Evolutionary conservation across 2,797 vertebrate species (phyloP).

Genomic region (Acomys russatus): DNA sequence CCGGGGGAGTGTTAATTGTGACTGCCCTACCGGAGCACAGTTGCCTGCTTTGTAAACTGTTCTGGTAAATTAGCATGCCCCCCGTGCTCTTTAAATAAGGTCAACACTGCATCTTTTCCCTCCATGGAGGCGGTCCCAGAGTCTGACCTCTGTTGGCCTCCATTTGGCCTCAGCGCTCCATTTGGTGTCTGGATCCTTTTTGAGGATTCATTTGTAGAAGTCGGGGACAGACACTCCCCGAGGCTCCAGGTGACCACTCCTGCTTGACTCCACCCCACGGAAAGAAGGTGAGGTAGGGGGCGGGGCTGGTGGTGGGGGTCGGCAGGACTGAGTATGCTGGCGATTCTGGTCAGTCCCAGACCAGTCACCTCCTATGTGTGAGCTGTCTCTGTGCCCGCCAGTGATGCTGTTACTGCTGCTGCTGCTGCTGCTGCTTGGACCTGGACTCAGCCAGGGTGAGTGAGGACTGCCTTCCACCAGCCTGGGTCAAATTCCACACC

Average conservation of each 20-base stretch:
- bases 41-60: background rate
- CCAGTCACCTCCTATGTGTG: constrained; percentile 8
- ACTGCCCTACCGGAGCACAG: background rate
- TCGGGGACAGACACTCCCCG: background rate
- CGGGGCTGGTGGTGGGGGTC: background rate
- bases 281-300: constrained; percentile 36
- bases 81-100: background rate
- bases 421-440: constrained; percentile 2
- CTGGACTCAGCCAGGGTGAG: constrained; percentile 57
- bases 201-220: background rate
- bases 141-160: background rate
- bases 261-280: constrained; percentile 36
- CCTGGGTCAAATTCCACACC: background rate
- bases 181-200: background rate
- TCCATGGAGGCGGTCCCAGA: background rate
- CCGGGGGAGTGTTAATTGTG: background rate
- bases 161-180: background rate
- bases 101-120: background rate
- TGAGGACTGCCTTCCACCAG: background rate
- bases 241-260: constrained; percentile 61
- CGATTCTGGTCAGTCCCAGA: background rate
- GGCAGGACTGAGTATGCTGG: background rate
- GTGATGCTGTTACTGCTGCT: constrained; percentile 42
- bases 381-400: background rate
- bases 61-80: background rate